Conservation (phyloP, 2,888 invertebrate species). For the Nebria salina region DNA sequence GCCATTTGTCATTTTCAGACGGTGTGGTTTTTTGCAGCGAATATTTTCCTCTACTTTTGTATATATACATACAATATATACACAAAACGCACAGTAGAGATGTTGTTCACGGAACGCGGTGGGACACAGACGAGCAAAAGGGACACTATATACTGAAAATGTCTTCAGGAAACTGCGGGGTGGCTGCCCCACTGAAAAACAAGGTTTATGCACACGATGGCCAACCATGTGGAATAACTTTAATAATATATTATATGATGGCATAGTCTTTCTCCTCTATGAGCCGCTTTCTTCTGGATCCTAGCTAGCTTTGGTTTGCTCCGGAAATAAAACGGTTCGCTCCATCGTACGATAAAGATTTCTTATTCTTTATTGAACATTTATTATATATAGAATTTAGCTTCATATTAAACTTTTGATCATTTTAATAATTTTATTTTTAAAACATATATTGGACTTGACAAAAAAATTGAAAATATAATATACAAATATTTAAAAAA, state of each 20-base stretch:
- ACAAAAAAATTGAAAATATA: not conserved
- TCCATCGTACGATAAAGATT: not conserved
- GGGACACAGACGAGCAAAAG: not conserved
- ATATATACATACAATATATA: slow-evolving; percentile 38
- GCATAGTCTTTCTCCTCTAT: slow-evolving; percentile 26
- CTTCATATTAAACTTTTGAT: not conserved
- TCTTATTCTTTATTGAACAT: not conserved
- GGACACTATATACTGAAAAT: not conserved
- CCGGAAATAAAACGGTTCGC: slow-evolving; percentile 6
- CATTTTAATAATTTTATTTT: slow-evolving; percentile 2
- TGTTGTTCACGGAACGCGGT: slow-evolving; percentile 47
- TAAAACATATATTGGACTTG: slow-evolving; percentile 35
- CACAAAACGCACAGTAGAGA: slow-evolving; percentile 49
- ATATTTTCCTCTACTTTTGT: slow-evolving; percentile 57
- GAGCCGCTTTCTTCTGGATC: slow-evolving; percentile 3
- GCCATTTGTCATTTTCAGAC: slow-evolving; percentile 60
- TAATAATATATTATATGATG: slow-evolving; percentile 50
- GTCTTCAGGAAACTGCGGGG: slow-evolving; percentile 28
- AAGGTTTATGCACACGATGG: slow-evolving; percentile 49
- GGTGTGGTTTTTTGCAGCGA: slow-evolving; percentile 56
- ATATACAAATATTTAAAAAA: not conserved
- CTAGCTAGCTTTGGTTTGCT: not conserved
- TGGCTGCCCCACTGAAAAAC: slow-evolving; percentile 36
- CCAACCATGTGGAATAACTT: slow-evolving; percentile 51
- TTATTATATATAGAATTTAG: not conserved